These are phyloP conservation scores for Channa striata DNA, from an alignment of 2,797 vertebrate genomes.

Conservation along the genomic window DNA sequence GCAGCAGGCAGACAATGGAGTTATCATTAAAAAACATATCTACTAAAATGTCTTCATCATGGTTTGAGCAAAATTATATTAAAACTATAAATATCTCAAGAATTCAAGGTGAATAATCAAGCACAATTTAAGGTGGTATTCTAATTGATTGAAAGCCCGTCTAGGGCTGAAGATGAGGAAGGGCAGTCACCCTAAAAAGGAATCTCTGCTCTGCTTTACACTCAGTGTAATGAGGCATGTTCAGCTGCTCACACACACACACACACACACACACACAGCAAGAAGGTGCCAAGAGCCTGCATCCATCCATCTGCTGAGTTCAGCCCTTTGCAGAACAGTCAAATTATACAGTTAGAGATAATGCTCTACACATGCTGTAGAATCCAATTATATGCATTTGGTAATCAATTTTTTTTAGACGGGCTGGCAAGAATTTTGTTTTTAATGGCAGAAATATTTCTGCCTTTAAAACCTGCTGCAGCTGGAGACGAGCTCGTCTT, in stretches of 20 bases:
- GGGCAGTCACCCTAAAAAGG: slow-evolving; percentile 17
- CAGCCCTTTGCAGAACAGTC: slow-evolving; percentile 56
- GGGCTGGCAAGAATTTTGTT: slow-evolving; percentile 13
- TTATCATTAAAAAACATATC: not conserved
- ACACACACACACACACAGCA: slow-evolving; percentile 26
- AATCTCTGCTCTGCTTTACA: slow-evolving; percentile 22
- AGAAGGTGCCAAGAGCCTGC: slow-evolving; percentile 64
- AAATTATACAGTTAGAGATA: slow-evolving; percentile 55
- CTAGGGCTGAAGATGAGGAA: slow-evolving; percentile 9
- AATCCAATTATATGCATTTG: slow-evolving; percentile 52
- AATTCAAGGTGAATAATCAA: not conserved
- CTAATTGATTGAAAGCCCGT: not conserved
- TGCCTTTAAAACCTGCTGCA: slow-evolving; percentile 17
- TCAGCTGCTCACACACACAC: slow-evolving; percentile 29
- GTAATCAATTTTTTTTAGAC: slow-evolving; percentile 42
- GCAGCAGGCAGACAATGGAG: not conserved
- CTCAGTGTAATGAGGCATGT: slow-evolving; percentile 48
- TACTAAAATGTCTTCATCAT: not conserved
- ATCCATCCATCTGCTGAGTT: slow-evolving; percentile 72
- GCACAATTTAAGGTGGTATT: not conserved
- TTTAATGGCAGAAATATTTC: slow-evolving; percentile 26
- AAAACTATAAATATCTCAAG: not conserved
- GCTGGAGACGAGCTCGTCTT: not conserved
- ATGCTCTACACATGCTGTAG: slow-evolving; percentile 23
- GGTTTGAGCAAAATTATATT: not conserved